Evolutionary conservation across 2,888 invertebrate species (phyloP).

Genomic region (Pterostichus niger): DNA sequence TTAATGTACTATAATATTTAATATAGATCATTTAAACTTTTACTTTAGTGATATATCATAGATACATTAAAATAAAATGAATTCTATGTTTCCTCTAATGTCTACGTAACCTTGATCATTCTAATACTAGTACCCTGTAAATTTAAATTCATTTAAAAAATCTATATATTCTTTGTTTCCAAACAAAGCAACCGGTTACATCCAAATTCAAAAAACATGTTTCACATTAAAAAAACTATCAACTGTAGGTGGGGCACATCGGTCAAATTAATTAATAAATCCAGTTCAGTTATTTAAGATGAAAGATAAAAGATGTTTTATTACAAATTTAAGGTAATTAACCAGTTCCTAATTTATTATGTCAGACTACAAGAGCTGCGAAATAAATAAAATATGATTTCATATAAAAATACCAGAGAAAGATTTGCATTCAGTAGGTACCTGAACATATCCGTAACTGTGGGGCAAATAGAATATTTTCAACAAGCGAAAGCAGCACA

Average conservation of each 20-base stretch:
- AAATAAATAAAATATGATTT: not conserved
- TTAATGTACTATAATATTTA: too few species aligned
- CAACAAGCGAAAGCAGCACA: too few species aligned
- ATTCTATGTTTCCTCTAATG: not conserved
- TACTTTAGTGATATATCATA: too few species aligned
- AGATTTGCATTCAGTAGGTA: too few species aligned
- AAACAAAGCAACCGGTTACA: slow-evolving; percentile 15
- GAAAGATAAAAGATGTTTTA: not conserved
- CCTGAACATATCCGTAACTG: too few species aligned
- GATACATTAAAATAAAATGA: too few species aligned
- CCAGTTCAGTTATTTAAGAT: not conserved
- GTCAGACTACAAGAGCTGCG: not conserved
- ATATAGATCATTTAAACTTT: too few species aligned
- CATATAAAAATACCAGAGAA: too few species aligned
- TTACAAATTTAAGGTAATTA: not conserved
- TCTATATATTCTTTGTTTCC: not conserved
- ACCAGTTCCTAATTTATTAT: not conserved
- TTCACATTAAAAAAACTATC: not conserved
- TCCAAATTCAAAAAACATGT: not conserved
- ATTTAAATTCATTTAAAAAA: not conserved
- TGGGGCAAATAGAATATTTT: too few species aligned
- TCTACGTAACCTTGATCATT: not conserved
- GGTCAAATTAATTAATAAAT: not conserved
- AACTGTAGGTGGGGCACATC: not conserved
- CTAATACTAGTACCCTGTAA: not conserved